Conservation (phyloP, 2,113 vertebrate genomes). For the Micronycteris hirsuta region DNA sequence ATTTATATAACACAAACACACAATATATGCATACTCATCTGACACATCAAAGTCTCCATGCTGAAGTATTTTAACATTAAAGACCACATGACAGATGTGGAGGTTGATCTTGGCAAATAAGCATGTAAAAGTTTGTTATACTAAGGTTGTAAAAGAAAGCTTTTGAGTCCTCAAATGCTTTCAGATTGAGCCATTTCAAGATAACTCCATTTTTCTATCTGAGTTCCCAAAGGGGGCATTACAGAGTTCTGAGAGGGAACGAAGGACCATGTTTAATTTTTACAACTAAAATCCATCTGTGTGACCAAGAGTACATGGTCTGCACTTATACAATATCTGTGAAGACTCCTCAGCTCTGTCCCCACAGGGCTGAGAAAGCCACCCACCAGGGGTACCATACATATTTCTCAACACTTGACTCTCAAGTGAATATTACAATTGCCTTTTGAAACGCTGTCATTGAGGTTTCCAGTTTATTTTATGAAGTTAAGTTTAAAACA, state of each 20-base stretch:
- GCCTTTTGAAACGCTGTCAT: neutral
- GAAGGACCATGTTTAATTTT: neutral
- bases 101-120: neutral
- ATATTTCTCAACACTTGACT: neutral
- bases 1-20: neutral
- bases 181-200: neutral
- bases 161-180: neutral
- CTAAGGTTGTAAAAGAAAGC: too few species aligned
- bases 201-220: neutral
- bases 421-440: neutral
- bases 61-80: neutral
- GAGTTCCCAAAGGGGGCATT: neutral
- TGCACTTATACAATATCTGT: neutral
- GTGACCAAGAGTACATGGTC: fast-evolving
- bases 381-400: neutral
- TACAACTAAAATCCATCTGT: neutral
- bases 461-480: neutral
- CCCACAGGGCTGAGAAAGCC: neutral
- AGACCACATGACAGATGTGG: neutral
- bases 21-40: neutral
- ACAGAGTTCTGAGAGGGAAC: neutral
- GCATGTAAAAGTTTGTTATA: too few species aligned
- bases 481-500: neutral
- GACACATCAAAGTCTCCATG: neutral
- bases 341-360: neutral